Percentiles rank a stretch among this genome's conserved stretches.
Evolutionary conservation across 2,888 invertebrate species (phyloP).

Genomic region (Stenichneumon culpator): DNA sequence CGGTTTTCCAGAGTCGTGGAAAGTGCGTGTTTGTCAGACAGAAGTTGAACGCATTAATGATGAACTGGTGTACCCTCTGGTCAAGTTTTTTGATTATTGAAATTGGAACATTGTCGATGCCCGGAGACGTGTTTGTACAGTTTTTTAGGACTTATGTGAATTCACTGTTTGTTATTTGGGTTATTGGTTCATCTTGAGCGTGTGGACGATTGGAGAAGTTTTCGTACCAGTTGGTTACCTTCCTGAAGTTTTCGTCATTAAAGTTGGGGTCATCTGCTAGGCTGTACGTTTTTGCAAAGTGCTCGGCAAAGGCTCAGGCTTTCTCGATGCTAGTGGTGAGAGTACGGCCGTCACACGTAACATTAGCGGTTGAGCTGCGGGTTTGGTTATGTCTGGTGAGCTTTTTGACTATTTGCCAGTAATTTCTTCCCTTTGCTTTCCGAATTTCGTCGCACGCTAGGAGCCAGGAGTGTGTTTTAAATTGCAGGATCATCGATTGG

Average conservation of each 20-base stretch:
- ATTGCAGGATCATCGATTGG: constrained; percentile 9
- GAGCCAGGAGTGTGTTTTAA: constrained; percentile 31
- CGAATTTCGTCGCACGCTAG: constrained; percentile 34
- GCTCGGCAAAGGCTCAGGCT: constrained; percentile 26
- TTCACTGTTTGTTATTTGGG: not conserved
- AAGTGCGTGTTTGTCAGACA: not conserved
- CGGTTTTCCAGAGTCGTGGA: not conserved
- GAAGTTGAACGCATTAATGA: constrained; percentile 17
- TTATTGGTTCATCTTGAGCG: not conserved
- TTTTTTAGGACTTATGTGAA: constrained; percentile 12
- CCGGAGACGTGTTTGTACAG: constrained; percentile 16
- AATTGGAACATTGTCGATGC: constrained; percentile 30
- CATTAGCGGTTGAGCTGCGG: not conserved
- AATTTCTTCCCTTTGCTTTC: constrained; percentile 23
- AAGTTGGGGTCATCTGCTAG: constrained; percentile 1
- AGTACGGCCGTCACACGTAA: not conserved
- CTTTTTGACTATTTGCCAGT: constrained; percentile 44
- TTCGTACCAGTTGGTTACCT: constrained; percentile 38
- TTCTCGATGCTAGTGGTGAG: not conserved
- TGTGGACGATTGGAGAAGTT: not conserved
- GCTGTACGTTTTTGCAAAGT: constrained; percentile 25
- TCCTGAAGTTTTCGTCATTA: constrained; percentile 16
- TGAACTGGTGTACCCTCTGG: not conserved
- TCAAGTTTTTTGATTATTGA: constrained; percentile 18
- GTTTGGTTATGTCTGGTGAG: constrained; percentile 14